These are phyloP conservation scores for Kryptolebias ocellatus DNA, from an alignment of 2,797 vertebrate genomes.

Conservation along the genomic window DNA sequence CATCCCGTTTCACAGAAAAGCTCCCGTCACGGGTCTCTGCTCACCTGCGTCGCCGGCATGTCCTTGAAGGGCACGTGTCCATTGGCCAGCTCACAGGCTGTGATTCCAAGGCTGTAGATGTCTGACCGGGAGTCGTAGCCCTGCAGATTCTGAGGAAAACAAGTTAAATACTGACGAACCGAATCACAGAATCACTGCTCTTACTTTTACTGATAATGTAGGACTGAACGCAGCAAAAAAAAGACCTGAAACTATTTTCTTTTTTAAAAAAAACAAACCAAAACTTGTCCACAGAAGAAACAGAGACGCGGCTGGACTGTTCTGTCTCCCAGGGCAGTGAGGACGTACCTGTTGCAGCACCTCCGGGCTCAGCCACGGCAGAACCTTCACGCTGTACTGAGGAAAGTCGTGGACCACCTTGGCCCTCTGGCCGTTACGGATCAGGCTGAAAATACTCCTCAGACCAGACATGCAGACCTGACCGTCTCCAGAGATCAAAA, in stretches of 20 bases:
- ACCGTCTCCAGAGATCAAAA: conserved; percentile 93
- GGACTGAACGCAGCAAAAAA: background rate
- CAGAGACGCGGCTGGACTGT: too few relatives aligned
- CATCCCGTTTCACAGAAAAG: background rate
- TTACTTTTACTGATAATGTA: background rate
- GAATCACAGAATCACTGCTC: background rate
- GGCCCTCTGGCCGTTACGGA: conserved; percentile 92
- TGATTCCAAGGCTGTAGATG: conserved; percentile 98
- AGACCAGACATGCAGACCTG: conserved; percentile 95
- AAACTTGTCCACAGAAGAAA: too few relatives aligned
- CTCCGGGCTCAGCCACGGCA: conserved; percentile 98
- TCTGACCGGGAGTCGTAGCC: conserved; percentile 97
- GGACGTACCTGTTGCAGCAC: conserved; percentile 93
- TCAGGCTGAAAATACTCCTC: conserved; percentile 95
- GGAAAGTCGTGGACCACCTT: conserved; percentile 96
- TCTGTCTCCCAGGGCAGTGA: background rate
- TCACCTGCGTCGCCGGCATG: conserved; percentile 97
- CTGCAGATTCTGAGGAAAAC: conserved; percentile 89
- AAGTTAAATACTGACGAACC: background rate
- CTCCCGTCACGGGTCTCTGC: background rate
- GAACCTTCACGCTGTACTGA: conserved; percentile 92
- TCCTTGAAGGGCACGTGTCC: conserved; percentile 98
- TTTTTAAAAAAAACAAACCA: too few relatives aligned
- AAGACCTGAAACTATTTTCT: too few relatives aligned
- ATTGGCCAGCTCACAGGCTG: conserved; percentile 96